Base-by-base conservation (phyloP, 2,888 invertebrate genomes). In the Leptopilina drosophilae region DNA sequence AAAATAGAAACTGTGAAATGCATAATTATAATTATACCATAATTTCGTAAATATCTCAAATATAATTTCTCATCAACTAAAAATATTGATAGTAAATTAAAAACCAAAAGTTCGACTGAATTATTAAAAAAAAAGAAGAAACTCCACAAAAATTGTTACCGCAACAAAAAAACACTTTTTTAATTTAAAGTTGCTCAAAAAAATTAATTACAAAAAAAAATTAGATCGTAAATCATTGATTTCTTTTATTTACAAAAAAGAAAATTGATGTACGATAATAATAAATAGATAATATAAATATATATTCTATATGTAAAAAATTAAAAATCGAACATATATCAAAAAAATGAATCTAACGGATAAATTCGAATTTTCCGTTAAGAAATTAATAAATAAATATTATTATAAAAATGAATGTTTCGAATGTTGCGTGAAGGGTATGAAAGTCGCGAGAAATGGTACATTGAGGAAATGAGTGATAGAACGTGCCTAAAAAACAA, bases 1-100 rank as follows among this genome's bases (percentile, higher is more conserved):
- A 82, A 79, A 78, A 85, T 87, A 87, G 90, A 90, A 90, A 90
- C 90, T 90, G 90, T 90, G 90, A 90, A 90, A 90, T 90, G 89
- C 85, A 85, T 84, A 85, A 20, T 20, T 20, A 20, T 20, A 20
- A 20, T 20, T 20, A 20, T 20, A 20, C 1, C 20, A 20, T 20
- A 20, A 69, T 53, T 69, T 49, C 69, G 14, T 33, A 53, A 12
- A 11, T 26, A 12, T 26, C 26, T 53, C 53, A 56, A 33, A 33
- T 33, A 33, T 33, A 33, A 33, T 33, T 33, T 33, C 33, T 33
- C 33, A 3, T 33, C 5, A 33, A 33, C 5, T 33, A 33, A 20
- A 20, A 20, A 20, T 20, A 20, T 20, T 20, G 20, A 20, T 20
- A 20, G 20, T 33, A 33, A 33, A 33, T 33, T 33, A 33, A 67